Evolutionary conservation across 1,140 invertebrate species (phyloP), one percentile per base, ranked within the genome.

Genomic region (Anastrepha ludens): DNA sequence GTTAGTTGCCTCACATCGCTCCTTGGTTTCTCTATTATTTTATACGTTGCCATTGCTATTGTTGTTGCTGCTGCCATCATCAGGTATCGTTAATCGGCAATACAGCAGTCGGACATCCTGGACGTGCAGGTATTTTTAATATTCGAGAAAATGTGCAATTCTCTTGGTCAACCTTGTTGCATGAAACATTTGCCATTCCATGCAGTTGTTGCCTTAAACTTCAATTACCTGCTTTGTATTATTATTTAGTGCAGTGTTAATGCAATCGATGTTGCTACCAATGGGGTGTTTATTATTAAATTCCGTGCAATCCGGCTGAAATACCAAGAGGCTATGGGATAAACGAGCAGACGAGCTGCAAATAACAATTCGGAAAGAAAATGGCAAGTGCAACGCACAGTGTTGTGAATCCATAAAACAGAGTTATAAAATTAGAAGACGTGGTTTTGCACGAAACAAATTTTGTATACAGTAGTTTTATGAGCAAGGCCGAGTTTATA

Each of bases 201-300:
- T 81, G 47, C 2, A 9, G 6, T 17, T 81, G n/a, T 55, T 81
- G 50, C 13, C 67, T 17, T 44, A 74, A 17, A 55, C 44, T 55
- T 81, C 15, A 41, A 55, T 15, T 81, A 81, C 74, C 47, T 81
- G 74, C 50, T 81, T 1, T 81, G 47, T 7, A 81, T 81, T 81
- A 81, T 81, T 55, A 81, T 81, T 81, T 9, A 58, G 17, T 55
- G 9, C 11, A 62, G 60, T 70, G 44, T 47, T 74, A 39, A 67
- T 74, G 67, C 8, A 47, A 81, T 81, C 74, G 74, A 81, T 81
- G 47, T 15, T 41, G 44, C 44, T 81, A 29, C 29, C 29, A 81
- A 55, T 81, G 44, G 74, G 6, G 47, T 41, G 74, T 55, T 81
- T 81, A 81, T 81, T 81, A 81, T 55, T 41, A 81, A 81, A 55